Evolutionary conservation across 2,888 invertebrate genomes (phyloP).

Genomic region (Dromius quadrimaculatus): DNA sequence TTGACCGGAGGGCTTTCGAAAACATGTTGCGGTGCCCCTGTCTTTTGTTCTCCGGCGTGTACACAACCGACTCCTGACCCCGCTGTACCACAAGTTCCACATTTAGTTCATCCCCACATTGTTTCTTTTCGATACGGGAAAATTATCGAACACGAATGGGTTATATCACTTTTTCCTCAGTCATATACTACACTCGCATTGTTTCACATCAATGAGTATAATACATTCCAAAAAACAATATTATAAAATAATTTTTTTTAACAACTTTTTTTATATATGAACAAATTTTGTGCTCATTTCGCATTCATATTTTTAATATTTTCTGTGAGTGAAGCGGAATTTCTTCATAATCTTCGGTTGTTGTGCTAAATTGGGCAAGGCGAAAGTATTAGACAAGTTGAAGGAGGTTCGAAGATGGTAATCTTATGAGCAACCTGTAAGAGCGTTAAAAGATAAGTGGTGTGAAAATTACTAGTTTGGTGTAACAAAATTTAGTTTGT

Average conservation of each 20-base stretch:
- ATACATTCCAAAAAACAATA: too few species aligned
- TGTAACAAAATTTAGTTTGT: slow-evolving; percentile 47
- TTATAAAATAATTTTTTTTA: too few species aligned
- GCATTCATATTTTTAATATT: too few species aligned
- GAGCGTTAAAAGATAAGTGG: slow-evolving; percentile 40
- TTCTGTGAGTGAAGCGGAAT: too few species aligned
- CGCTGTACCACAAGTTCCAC: slow-evolving; percentile 1
- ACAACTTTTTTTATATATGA: too few species aligned
- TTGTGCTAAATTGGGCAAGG: not conserved
- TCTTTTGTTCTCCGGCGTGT: slow-evolving; percentile 40
- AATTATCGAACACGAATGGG: slow-evolving; percentile 28
- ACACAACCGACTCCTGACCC: slow-evolving; percentile 3
- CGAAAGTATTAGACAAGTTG: not conserved
- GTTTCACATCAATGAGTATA: slow-evolving; percentile 4
- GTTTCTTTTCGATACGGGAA: slow-evolving; percentile 41
- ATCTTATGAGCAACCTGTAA: slow-evolving; percentile 42
- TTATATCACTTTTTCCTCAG: slow-evolving; percentile 9
- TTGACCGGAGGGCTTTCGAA: slow-evolving; percentile 18
- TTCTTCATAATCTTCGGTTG: too few species aligned
- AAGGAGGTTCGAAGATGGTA: slow-evolving; percentile 6
- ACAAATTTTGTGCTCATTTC: too few species aligned
- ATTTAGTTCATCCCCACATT: not conserved
- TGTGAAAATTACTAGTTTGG: slow-evolving; percentile 43
- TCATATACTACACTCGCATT: slow-evolving; percentile 10
- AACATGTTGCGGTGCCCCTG: slow-evolving; percentile 43